Percentiles rank a stretch among this genome's conserved stretches.
These are phyloP conservation scores for Lanius ludovicianus DNA, from an alignment of 2,113 vertebrate genomes.

Conservation along the genomic window DNA sequence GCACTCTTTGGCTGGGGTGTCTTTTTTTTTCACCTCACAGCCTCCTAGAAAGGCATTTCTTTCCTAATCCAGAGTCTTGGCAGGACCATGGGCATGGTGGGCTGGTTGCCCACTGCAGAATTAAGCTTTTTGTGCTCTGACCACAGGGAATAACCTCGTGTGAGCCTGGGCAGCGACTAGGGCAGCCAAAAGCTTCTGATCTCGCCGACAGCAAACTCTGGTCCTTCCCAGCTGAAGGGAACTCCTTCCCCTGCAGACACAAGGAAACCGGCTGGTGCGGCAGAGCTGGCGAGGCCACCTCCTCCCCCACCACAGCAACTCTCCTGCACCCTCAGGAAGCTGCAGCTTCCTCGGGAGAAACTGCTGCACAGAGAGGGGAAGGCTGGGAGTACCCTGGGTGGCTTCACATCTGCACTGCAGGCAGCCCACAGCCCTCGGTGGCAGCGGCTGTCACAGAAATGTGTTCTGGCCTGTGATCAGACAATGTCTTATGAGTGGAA, in stretches of 20 bases:
- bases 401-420: background rate
- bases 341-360: slow-evolving; percentile 72
- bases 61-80: background rate
- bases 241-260: slow-evolving; percentile 48
- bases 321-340: slow-evolving; percentile 63
- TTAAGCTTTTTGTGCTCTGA: background rate
- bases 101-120: background rate
- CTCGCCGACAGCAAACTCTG: background rate
- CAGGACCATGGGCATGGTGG: fast-evolving
- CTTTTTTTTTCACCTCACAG: background rate
- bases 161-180: background rate
- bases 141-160: background rate
- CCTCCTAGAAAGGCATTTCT: background rate
- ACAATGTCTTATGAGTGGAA: background rate
- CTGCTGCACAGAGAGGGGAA: background rate
- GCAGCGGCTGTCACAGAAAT: background rate
- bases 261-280: slow-evolving; percentile 4
- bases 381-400: background rate
- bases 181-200: background rate
- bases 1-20: background rate
- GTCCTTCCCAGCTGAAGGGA: background rate
- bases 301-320: background rate
- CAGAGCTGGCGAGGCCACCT: background rate
- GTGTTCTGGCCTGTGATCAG: background rate
- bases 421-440: background rate